These are phyloP conservation scores for Listronotus oregonensis DNA, from an alignment of 1,140 invertebrate species.

Conservation along the genomic window DNA sequence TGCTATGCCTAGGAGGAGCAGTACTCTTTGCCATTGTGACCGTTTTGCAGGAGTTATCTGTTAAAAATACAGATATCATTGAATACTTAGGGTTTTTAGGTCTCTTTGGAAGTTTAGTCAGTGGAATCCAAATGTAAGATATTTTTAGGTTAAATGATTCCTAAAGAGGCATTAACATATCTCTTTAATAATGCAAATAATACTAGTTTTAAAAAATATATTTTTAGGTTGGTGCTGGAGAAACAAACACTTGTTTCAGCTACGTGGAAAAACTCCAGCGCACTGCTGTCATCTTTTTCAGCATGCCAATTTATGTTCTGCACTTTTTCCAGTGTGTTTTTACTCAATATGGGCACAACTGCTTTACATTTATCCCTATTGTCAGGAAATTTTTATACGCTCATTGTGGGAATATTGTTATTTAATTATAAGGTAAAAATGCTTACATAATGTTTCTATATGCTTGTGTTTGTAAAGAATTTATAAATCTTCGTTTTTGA, in stretches of 20 bases:
- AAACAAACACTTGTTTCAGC: constrained; percentile 58
- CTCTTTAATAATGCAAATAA: too few species aligned
- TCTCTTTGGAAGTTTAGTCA: constrained; percentile 79
- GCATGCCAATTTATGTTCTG: constrained; percentile 74
- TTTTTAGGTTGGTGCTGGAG: constrained; percentile 57
- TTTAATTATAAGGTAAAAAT: constrained; percentile 81
- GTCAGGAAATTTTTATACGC: constrained; percentile 84
- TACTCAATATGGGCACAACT: constrained; percentile 79
- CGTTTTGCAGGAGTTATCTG: constrained; percentile 81
- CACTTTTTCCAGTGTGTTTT: constrained; percentile 74
- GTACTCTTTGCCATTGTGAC: constrained; percentile 82
- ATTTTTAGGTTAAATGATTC: too few species aligned
- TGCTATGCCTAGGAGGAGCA: constrained; percentile 82
- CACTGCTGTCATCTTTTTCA: constrained; percentile 62
- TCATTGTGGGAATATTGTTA: constrained; percentile 78
- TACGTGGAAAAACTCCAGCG: constrained; percentile 63
- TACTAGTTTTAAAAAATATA: too few species aligned
- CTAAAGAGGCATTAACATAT: too few species aligned
- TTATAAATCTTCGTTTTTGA: too few species aligned
- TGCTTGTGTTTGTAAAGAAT: neutral
- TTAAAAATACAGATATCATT: constrained; percentile 77
- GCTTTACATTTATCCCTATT: constrained; percentile 82
- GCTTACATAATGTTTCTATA: constrained; percentile 14
- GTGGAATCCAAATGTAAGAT: constrained; percentile 76
- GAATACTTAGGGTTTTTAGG: constrained; percentile 88